Conservation (phyloP, 2,113 vertebrate species). For the Isurus oxyrinchus region DNA sequence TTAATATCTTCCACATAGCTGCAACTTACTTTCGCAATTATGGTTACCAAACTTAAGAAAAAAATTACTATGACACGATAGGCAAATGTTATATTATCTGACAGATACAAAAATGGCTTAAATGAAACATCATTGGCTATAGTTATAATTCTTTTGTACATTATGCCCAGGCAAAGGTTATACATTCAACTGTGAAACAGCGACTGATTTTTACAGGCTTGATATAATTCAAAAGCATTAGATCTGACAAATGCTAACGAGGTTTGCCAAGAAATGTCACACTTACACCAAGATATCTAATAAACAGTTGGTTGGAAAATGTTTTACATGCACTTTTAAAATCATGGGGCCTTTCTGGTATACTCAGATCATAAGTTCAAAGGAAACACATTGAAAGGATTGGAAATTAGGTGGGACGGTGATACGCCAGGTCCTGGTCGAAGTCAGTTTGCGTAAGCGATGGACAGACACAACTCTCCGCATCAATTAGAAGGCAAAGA, state of each 20-base stretch:
- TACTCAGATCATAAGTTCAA: background rate
- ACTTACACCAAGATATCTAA: background rate
- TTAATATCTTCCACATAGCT: background rate
- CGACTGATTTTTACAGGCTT: background rate
- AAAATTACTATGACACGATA: background rate
- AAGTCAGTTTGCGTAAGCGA: background rate
- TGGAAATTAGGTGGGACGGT: background rate
- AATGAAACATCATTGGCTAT: background rate
- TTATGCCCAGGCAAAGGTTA: background rate
- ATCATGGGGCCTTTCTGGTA: background rate
- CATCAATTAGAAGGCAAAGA: too few species aligned
- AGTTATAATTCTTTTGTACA: background rate
- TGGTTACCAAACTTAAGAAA: background rate
- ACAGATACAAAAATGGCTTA: background rate
- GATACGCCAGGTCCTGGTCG: background rate
- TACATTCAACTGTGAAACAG: background rate
- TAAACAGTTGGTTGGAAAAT: background rate
- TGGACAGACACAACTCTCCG: too few species aligned
- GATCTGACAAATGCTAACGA: background rate
- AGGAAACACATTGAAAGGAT: background rate
- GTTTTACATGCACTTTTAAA: background rate
- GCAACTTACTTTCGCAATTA: background rate
- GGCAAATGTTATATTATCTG: background rate
- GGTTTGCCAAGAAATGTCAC: background rate
- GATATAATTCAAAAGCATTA: background rate